These are phyloP conservation scores for Xylota segnis DNA, from an alignment of 2,888 invertebrate genomes.

Conservation along the genomic window DNA sequence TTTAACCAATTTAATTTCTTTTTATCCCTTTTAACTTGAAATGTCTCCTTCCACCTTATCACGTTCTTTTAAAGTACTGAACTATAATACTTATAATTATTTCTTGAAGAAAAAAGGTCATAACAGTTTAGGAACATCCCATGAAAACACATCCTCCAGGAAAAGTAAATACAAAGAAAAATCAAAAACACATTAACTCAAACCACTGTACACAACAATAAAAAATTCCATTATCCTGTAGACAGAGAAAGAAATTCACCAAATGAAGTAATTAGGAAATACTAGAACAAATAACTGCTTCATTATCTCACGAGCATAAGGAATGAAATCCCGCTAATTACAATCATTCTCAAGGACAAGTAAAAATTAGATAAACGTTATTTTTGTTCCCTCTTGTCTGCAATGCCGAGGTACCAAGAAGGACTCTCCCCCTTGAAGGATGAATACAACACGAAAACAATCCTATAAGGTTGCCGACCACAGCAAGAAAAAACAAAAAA, in stretches of 20 bases:
- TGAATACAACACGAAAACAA: neutral
- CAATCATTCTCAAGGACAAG: slow-evolving; percentile 26
- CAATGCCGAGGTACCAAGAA: neutral
- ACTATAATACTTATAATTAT: neutral
- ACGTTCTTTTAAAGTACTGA: too few species aligned
- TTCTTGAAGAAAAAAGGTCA: neutral
- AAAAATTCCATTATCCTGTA: slow-evolving; percentile 15
- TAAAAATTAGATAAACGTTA: slow-evolving; percentile 29
- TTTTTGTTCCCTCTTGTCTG: neutral
- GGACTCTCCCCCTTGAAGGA: slow-evolving; percentile 8
- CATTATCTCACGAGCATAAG: slow-evolving; percentile 27
- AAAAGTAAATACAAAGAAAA: neutral
- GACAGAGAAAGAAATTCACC: neutral
- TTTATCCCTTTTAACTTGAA: too few species aligned
- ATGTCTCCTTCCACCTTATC: too few species aligned
- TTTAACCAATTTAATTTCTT: too few species aligned
- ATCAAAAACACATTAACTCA: slow-evolving; percentile 6
- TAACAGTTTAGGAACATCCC: neutral
- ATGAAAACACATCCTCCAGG: neutral
- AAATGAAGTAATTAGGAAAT: slow-evolving; percentile 39
- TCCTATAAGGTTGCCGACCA: neutral
- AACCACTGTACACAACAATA: neutral
- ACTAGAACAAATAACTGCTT: slow-evolving; percentile 30
- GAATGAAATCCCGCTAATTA: slow-evolving; percentile 31
- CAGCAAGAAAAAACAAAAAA: neutral